A percentile compares a stretch with the other conserved stretches of the same genome.
Conservation (phyloP, 2,888 invertebrate genomes). For the Conchocele bisecta region DNA sequence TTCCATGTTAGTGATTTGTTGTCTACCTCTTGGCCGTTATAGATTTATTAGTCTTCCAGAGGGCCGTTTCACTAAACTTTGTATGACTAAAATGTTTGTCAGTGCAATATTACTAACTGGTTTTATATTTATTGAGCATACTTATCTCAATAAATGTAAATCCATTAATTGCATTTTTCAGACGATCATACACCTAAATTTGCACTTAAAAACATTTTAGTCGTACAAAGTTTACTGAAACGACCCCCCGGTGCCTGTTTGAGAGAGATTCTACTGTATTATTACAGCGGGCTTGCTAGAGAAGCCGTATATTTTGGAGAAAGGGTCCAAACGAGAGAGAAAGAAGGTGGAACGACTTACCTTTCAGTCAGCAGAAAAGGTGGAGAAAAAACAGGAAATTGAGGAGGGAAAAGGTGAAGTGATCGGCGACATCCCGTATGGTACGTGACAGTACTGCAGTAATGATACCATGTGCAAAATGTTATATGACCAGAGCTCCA, state of each 20-base stretch:
- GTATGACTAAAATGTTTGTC: too few relatives aligned
- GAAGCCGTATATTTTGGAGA: slow-evolving; percentile 79
- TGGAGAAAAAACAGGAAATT: slow-evolving; percentile 78
- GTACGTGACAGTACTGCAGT: slow-evolving; percentile 85
- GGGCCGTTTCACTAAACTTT: too few relatives aligned
- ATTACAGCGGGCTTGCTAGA: slow-evolving; percentile 78
- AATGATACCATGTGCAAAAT: too few relatives aligned
- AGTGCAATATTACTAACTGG: too few relatives aligned
- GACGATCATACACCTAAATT: too few relatives aligned
- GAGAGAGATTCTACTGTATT: not conserved
- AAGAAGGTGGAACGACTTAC: slow-evolving; percentile 82
- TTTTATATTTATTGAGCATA: not conserved
- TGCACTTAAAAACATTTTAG: not conserved
- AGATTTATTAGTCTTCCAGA: too few relatives aligned
- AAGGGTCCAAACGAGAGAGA: slow-evolving; percentile 80
- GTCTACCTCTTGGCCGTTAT: too few relatives aligned
- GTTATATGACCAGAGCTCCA: too few relatives aligned
- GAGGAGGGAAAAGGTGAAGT: slow-evolving; percentile 86
- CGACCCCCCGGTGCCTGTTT: too few relatives aligned
- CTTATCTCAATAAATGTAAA: not conserved
- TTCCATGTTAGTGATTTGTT: too few relatives aligned
- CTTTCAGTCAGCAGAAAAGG: slow-evolving; percentile 67
- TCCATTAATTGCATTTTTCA: too few relatives aligned
- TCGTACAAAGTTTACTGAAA: too few relatives aligned
- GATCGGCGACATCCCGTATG: slow-evolving; percentile 88